Evolutionary conservation across 2,888 invertebrate genomes (phyloP), one percentile per base, ranked within the genome.

Genomic region (Neria commutata): DNA sequence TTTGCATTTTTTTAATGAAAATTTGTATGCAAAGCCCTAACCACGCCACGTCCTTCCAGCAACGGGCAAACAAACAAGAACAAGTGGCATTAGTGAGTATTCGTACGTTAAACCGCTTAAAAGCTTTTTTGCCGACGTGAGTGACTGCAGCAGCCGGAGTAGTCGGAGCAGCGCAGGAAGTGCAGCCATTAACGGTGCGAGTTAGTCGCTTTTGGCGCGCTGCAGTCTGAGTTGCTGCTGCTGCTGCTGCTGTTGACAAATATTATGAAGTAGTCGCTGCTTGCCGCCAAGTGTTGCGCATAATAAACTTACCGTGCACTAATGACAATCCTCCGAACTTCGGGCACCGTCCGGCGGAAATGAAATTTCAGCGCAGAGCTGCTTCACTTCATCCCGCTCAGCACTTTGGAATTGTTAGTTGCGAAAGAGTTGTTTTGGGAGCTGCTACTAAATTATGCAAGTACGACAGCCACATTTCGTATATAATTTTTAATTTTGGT

Each of bases 161-260:
- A 37, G 37, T n/a, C 6, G 14, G n/a, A 37, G 14, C 37, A 37
- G n/a, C 6, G 37, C 37, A 14, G 37, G 37, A 37, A 37, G n/a
- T 37, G 37, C 37, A 37, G 37, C 37, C 37, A 37, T 37, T 37
- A 37, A n/a, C n/a, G n/a, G n/a, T n/a, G n/a, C n/a, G n/a, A n/a
- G n/a, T n/a, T n/a, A n/a, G 8, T n/a, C 14, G 37, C 37, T 14
- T 19, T 42, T 42, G 21, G 14, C 17, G 4, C n/a, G 42, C 42
- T 19, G 42, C 21, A 21, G 42, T 5, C 42, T n/a, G n/a, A n/a
- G 16, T n/a, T 37, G 42, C 42, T 14, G 21, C 4, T 21, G 42
- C 19, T 21, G 42, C n/a, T n/a, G 37, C 42, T 42, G 42, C 42
- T 17, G 42, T 42, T 42, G 42, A 19, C 42, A 42, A 42, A 19